Base-by-base conservation (phyloP, 2,797 vertebrate genomes). In the Borostomias antarcticus region DNA sequence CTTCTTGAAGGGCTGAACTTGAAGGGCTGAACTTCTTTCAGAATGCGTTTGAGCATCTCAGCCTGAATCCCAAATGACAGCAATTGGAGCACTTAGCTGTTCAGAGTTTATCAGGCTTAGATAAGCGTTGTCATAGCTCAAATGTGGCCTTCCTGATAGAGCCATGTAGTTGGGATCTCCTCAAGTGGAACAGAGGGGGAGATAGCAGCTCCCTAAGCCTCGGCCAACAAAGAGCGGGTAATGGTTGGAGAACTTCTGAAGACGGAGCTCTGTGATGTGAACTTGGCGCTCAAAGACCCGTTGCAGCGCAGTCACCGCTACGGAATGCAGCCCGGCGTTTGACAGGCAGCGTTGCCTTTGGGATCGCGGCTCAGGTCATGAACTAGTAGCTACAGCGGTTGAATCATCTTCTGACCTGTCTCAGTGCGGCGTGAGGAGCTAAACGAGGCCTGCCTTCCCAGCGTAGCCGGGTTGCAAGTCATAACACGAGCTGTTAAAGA, bases 31-130 rank as follows among this genome's bases (percentile, higher is more conserved):
- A 68, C 56, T 62, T 77, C 63, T 79, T 79, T 78, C 73, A 69
- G 69, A 82, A 79, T 88, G 77, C 82, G 80, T 83, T 88, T 83
- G 76, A 85, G 77, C 74, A 78, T 82, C 83, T 82, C 73, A 79
- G 83, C 64, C 32, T 75, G 81, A 88, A 82, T 88, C 85, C 88
- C 84, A 91, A 79, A 88, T 91, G 86, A 92, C 86, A 77, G 78
- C 83, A 88, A 92, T 94, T 90, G 86, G 75, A 58, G 83, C 81
- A 84, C 81, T 93, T 90, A 85, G 80, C 70, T 88, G 78, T 84
- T 85, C 83, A 75, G 81, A 84, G 85, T 91, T 90, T 88, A 90
- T 90, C 90, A 82, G 83, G 58, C 78, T 77, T 71, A 91, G 90
- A 93, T 92, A 92, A 90, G 87, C 75, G 60, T 78, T 82, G 88